Percentiles rank a stretch among this genome's conserved stretches.
Evolutionary conservation across 1,140 invertebrate genomes (phyloP).

Genomic region (Magallana ariakensis): DNA sequence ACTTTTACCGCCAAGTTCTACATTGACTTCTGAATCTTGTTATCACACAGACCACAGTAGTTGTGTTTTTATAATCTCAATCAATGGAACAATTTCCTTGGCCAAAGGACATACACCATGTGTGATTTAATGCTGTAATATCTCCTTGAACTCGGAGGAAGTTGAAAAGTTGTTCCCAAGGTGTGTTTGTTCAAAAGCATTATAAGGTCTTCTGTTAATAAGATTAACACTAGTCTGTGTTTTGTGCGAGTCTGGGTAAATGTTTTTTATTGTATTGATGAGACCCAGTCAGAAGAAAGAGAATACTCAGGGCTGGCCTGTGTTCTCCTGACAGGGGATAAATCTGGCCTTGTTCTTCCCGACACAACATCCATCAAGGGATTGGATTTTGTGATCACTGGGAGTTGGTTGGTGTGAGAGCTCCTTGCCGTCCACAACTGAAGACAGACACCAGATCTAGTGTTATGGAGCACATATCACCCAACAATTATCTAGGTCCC

Average conservation of each 20-base stretch:
- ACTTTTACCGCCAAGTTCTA: too few relatives aligned
- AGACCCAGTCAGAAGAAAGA: background rate
- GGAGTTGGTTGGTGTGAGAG: background rate
- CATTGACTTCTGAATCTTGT: too few relatives aligned
- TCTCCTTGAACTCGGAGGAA: too few relatives aligned
- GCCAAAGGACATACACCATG: too few relatives aligned
- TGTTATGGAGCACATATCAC: background rate
- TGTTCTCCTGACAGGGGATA: conserved; percentile 4
- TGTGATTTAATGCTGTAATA: too few relatives aligned
- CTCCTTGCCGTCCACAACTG: background rate
- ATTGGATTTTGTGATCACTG: background rate
- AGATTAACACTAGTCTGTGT: background rate
- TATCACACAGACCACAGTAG: too few relatives aligned
- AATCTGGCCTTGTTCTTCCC: conserved; percentile 6
- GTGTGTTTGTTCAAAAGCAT: too few relatives aligned
- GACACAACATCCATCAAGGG: conserved; percentile 20
- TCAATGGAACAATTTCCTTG: too few relatives aligned
- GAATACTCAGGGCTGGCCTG: background rate
- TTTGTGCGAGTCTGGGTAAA: background rate
- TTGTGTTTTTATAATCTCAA: too few relatives aligned
- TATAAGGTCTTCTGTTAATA: too few relatives aligned
- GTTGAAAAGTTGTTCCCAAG: too few relatives aligned
- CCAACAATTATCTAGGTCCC: too few relatives aligned
- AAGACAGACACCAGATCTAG: background rate
- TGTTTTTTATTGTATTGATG: background rate